Evolutionary conservation across 2,797 vertebrate genomes (phyloP), one percentile per base, ranked within the genome.

Genomic region (Microchirus variegatus): DNA sequence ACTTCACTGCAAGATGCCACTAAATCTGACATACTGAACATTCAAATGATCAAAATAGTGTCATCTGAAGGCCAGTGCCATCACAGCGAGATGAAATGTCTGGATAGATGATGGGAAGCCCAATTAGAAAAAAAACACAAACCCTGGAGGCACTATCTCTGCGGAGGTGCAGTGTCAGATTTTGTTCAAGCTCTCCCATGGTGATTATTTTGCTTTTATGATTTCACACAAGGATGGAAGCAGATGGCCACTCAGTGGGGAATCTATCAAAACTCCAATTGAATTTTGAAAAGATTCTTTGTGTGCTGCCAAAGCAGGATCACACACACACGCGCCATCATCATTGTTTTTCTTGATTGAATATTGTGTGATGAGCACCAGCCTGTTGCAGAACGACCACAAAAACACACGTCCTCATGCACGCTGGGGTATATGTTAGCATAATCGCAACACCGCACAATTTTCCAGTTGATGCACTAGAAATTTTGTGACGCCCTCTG

Each of bases 401-500:
- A 59, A 59, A 50, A 51, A 59, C 3, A 1, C 16, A 3, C 18
- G 10, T 9, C 48, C 11, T 48, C 9, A 17, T 31, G 19, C 10
- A 14, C 3, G 6, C 47, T 11, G 18, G 59, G 22, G 22, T 22
- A 22, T 19, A 18, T n/a, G 16, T 12, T 59, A 42, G 38, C 53
- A 47, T 62, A n/a, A 40, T 46, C 12, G 9, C 63, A 22, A 40
- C 18, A 54, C 41, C 10, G 16, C 41, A 4, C 47, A 46, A 17
- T 53, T 69, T 42, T 53, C 44, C 4, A 16, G 16, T 59, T 46
- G 35, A 62, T 46, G 52, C 44, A 37, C 38, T 61, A 26, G 53
- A 73, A 62, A 66, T 56, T 73, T 42, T 44, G 52, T 49, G 57
- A 40, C 42, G 18, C 63, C 55, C 57, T 45, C 19, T 6, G 59